Evolutionary conservation across 2,113 vertebrate genomes (phyloP).

Genomic region (Marmota flaviventris): DNA sequence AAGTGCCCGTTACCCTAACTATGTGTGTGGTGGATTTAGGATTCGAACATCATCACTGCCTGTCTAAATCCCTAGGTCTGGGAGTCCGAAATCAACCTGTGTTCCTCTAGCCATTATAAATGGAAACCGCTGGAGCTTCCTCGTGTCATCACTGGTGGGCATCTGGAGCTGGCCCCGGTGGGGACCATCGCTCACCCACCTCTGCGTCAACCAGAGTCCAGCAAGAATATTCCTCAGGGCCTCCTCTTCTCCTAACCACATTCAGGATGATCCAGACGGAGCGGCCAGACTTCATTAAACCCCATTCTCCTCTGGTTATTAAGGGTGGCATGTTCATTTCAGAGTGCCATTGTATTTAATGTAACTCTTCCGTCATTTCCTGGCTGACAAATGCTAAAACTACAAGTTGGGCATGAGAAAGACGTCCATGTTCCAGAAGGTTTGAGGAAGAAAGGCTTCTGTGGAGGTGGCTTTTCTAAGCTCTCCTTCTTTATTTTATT

Average conservation of each 20-base stretch:
- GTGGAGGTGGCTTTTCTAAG: neutral
- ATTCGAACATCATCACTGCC: neutral
- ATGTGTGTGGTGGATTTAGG: neutral
- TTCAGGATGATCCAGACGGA: neutral
- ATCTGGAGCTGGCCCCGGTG: neutral
- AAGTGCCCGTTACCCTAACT: neutral
- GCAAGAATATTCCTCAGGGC: neutral
- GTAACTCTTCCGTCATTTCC: neutral
- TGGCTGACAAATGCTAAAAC: neutral
- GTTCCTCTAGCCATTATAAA: neutral
- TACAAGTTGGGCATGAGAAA: neutral
- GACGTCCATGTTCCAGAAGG: neutral
- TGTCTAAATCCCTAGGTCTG: neutral
- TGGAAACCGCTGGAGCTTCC: neutral
- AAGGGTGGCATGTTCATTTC: neutral
- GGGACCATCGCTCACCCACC: neutral
- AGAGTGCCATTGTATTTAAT: neutral
- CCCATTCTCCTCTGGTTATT: neutral
- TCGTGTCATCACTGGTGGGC: neutral
- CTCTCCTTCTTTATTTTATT: too few species aligned
- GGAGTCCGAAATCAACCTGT: neutral
- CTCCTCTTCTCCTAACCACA: neutral
- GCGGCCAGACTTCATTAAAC: neutral
- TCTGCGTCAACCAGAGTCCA: neutral
- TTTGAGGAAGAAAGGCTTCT: neutral